phyloP scores from a whole-genome alignment of 2,113 vertebrate species.

The Rhabdornis inornatus region DNA sequence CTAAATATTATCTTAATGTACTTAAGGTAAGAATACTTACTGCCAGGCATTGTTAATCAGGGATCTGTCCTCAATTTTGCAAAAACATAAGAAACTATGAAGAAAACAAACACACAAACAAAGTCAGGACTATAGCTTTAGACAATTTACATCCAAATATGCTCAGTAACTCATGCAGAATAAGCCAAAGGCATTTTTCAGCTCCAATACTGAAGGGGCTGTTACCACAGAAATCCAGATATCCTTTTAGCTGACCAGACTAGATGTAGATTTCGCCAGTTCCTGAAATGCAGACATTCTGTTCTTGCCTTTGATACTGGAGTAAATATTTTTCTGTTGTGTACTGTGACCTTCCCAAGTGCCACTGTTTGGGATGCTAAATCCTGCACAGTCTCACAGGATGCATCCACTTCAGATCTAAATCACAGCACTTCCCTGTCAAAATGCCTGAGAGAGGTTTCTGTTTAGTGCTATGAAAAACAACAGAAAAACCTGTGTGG shows the following conservation, averaged over 20 bases:
- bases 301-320: background rate
- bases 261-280: background rate
- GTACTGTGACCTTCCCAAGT: background rate
- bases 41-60: conserved; percentile 43
- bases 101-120: background rate
- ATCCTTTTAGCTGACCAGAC: background rate
- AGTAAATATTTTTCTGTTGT: background rate
- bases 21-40: conserved; percentile 45
- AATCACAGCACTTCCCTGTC: background rate
- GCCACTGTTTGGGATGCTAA: background rate
- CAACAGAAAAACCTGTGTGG: background rate
- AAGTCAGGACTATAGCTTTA: background rate
- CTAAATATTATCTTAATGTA: background rate
- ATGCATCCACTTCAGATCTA: background rate
- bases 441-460: background rate
- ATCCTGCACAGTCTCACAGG: background rate
- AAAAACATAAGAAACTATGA: background rate
- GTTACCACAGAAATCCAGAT: conserved; percentile 12
- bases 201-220: background rate
- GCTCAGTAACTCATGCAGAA: background rate
- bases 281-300: background rate
- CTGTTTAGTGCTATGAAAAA: background rate
- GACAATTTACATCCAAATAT: background rate
- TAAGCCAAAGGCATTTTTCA: background rate
- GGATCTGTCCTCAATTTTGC: conserved; percentile 1